Conservation (phyloP, 2,888 invertebrate species). For the Pecten maximus region DNA sequence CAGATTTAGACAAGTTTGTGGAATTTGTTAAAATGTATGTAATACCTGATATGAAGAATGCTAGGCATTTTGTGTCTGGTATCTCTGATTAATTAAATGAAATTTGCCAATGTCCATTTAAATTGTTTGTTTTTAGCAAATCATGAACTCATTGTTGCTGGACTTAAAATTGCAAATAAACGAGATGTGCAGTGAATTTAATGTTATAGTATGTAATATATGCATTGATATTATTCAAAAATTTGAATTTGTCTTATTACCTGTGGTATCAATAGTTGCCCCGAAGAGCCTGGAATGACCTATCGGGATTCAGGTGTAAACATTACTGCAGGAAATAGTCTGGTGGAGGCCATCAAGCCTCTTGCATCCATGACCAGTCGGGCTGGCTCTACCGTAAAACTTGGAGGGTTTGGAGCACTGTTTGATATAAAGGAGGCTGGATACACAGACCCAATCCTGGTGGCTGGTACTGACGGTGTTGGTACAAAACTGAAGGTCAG, state of each 20-base stretch:
- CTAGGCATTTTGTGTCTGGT: too few relatives aligned
- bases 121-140: too few relatives aligned
- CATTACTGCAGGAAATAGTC: slow-evolving; percentile 93
- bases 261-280: not conserved
- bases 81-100: too few relatives aligned
- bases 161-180: too few relatives aligned
- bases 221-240: slow-evolving; percentile 89
- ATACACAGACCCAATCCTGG: slow-evolving; percentile 92
- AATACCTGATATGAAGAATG: too few relatives aligned
- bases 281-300: slow-evolving; percentile 83
- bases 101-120: too few relatives aligned
- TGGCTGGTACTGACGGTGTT: slow-evolving; percentile 97
- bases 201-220: too few relatives aligned
- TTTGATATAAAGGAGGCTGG: slow-evolving; percentile 91
- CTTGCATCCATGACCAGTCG: slow-evolving; percentile 90
- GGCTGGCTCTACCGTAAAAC: slow-evolving; percentile 90
- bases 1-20: too few relatives aligned
- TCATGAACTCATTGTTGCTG: too few relatives aligned
- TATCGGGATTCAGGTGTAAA: slow-evolving; percentile 96
- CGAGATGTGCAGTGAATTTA: too few relatives aligned
- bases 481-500: slow-evolving; percentile 96
- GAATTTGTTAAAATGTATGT: too few relatives aligned
- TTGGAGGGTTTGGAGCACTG: slow-evolving; percentile 97
- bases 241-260: slow-evolving; percentile 38
- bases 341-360: slow-evolving; percentile 92